Evolutionary conservation across 2,888 invertebrate genomes (phyloP), one percentile per base, ranked within the genome.

Genomic region (Amaurobius ferox): DNA sequence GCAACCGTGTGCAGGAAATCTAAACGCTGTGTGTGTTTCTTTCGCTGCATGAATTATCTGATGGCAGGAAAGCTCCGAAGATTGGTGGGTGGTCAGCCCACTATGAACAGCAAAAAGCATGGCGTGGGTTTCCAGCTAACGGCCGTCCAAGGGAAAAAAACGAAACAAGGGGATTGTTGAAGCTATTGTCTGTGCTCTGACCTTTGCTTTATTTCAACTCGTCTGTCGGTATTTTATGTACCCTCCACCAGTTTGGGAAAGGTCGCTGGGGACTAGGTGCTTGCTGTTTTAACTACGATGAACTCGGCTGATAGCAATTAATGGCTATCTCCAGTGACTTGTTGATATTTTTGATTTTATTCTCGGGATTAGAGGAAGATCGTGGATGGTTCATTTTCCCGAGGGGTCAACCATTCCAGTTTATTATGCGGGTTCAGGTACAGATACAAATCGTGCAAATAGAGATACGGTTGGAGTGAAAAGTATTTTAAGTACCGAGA

Each of bases 221-320:
- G 3, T 55, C 23, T 55, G 19, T 23, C 11, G 55, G 55, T 55
- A 55, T 55, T 55, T 55, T 55, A 55, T 55, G 23, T 55, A 55
- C 19, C 55, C 55, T 55, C 55, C 55, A 55, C 55, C 55, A 23
- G 23, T 55, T 66, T 66, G 66, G 66, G 32, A 66, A 66, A 66
- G 66, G 66, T 66, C 66, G 32, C 19, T 32, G 66, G 66, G 66
- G 66, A 66, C 66, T 32, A 11, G 66, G 23, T 11, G 55, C 23
- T 55, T 55, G 23, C 23, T 55, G 19, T 44, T 44, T 13, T 23
- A 55, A 19, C 23, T 23, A 19, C 19, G 55, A 55, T 55, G 55
- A 55, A 55, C 55, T 55, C 11, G 3, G 23, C 11, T 55, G 55
- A 55, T 55, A 55, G 55, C 55, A 55, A 55, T 55, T 55, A 55